A percentile compares a stretch with the other conserved stretches of the same genome.
These are phyloP conservation scores for Himalopsyche anomala DNA, from an alignment of 2,888 invertebrate genomes.

Conservation along the genomic window DNA sequence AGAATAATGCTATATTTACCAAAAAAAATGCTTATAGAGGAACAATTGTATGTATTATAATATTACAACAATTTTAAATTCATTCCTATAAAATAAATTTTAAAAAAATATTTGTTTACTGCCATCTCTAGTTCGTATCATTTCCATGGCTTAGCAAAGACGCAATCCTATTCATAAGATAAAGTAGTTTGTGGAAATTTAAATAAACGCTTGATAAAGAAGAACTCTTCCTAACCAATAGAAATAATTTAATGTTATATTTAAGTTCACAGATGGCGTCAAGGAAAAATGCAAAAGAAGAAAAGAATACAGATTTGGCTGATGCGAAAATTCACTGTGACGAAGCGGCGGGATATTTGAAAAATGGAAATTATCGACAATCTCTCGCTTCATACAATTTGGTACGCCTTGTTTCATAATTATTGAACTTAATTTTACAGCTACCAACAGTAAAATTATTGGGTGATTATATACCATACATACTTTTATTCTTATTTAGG, in stretches of 20 bases:
- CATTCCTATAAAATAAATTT: no score
- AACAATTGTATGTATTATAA: no score
- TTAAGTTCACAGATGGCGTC: slow-evolving; percentile 58
- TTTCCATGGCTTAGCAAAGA: neutral
- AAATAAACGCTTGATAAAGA: neutral
- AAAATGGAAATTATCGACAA: slow-evolving; percentile 84
- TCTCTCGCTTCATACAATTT: slow-evolving; percentile 84
- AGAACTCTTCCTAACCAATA: neutral
- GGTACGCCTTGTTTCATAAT: slow-evolving; percentile 72
- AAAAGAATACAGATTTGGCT: slow-evolving; percentile 72
- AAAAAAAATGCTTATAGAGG: no score
- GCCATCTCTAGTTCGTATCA: neutral
- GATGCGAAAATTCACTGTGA: slow-evolving; percentile 85
- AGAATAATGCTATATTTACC: no score
- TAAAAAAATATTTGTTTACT: neutral
- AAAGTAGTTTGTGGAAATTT: neutral
- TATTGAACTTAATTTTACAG: no score
- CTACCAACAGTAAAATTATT: no score
- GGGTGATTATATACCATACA: no score
- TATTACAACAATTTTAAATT: no score
- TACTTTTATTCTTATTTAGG: no score
- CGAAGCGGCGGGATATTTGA: slow-evolving; percentile 87
- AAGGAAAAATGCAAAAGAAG: slow-evolving; percentile 69
- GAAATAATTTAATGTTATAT: slow-evolving; percentile 44
- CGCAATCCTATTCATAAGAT: neutral